Evolutionary conservation across 2,113 vertebrate genomes (phyloP), one percentile per base, ranked within the genome.

Genomic region (Nipponia nippon): DNA sequence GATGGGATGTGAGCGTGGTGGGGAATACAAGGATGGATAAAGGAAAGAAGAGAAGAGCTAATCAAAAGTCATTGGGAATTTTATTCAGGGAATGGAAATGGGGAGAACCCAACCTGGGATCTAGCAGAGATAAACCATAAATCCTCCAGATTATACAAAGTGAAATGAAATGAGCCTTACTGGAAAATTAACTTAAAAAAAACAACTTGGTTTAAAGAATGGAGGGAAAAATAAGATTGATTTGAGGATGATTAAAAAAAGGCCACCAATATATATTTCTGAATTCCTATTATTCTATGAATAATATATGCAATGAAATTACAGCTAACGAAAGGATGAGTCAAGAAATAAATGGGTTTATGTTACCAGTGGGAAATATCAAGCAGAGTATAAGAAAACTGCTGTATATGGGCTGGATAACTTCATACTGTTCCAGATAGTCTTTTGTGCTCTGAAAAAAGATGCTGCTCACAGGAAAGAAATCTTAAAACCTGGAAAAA

Each of bases 341-440:
- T 96, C 91, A 95, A 91, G 79, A 92, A 91, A 95, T 83, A 91
- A 89, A 93, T 70, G 46, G 58, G 66, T 76, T 84, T 95, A 93
- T 90, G 62, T 63, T 95, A 75, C 89, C 91, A 86, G 29, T 97
- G 94, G 93, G 94, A 97, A 94, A 94, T 93, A 95, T 17, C 62
- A 95, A 53, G 44, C 27, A 52, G 66, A 83, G 12, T 46, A 50
- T n/a, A 58, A 96, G 16, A 73, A 8, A 11, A 10, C 30, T 85
- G 46, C 40, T 83, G 18, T 38, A 36, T 50, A 42, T 70, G 47
- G 49, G 40, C 40, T 93, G 44, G 22, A 66, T 94, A 91, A 50
- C 25, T 93, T 91, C 75, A 62, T 70, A 47, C 49, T 92, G 29
- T 36, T 80, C 32, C 61, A 78, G 46, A 46, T 50, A 88, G 15